phyloP scores from a whole-genome alignment of 2,797 vertebrate genomes.

The Thaleichthys pacificus region DNA sequence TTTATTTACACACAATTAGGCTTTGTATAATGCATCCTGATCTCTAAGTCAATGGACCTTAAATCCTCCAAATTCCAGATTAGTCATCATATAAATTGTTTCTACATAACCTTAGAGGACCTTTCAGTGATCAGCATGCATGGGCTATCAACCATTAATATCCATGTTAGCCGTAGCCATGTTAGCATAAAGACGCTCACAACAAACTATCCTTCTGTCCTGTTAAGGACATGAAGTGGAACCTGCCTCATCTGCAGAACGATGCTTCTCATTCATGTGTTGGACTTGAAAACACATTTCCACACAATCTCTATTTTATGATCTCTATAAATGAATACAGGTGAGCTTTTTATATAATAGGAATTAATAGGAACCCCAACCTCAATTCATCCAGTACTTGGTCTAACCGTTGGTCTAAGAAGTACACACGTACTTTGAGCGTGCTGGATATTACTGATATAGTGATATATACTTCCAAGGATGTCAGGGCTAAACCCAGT shows the following conservation, averaged over 20 bases:
- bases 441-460: no score
- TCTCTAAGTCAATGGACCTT: not conserved
- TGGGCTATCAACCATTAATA: not conserved
- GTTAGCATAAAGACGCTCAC: not conserved
- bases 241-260: conserved; percentile 9
- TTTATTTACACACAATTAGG: not conserved
- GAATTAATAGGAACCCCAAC: not conserved
- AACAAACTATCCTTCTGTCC: not conserved
- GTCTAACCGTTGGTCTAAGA: no score
- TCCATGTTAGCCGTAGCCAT: not conserved
- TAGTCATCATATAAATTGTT: not conserved
- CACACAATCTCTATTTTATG: conserved; percentile 32
- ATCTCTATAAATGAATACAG: conserved; percentile 46
- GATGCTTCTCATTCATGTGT: conserved; percentile 21
- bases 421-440: no score
- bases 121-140: not conserved
- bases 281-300: conserved; percentile 42
- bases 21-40: not conserved
- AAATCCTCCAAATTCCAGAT: not conserved
- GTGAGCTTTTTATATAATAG: conserved; percentile 12
- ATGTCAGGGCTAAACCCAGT: no score
- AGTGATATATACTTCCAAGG: no score
- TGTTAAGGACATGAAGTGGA: not conserved
- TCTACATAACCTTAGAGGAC: not conserved
- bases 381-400: not conserved